phyloP scores from a whole-genome alignment of 2,888 invertebrate species.

The Bibio marci region DNA sequence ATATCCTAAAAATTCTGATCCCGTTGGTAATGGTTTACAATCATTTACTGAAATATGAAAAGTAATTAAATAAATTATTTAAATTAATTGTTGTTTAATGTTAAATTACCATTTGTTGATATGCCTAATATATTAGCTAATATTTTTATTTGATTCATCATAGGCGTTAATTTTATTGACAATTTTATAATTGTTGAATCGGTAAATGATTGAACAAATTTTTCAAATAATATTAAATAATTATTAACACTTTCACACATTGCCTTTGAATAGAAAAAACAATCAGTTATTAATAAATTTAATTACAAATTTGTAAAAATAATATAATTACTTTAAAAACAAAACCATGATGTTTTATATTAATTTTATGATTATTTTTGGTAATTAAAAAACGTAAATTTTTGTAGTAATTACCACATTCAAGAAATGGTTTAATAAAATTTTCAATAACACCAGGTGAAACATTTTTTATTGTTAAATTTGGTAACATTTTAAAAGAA shows the following conservation, averaged over 20 bases:
- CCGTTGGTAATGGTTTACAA: constrained; percentile 16
- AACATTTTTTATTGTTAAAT: constrained; percentile 32
- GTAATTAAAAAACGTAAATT: constrained; percentile 18
- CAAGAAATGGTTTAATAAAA: constrained; percentile 22
- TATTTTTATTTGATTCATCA: constrained; percentile 19
- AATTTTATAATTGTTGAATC: constrained; percentile 17
- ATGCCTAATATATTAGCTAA: constrained; percentile 19
- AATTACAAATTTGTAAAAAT: neutral
- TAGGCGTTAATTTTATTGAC: constrained; percentile 15
- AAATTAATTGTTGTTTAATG: too few species aligned
- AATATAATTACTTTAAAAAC: constrained; percentile 19
- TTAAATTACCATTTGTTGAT: constrained; percentile 17
- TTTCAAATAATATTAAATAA: constrained; percentile 41
- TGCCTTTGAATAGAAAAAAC: constrained; percentile 30
- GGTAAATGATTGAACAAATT: constrained; percentile 18
- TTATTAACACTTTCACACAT: constrained; percentile 40
- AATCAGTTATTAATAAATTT: neutral
- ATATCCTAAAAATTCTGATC: constrained; percentile 21
- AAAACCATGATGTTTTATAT: constrained; percentile 20
- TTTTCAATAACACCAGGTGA: constrained; percentile 30
- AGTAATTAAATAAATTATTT: too few species aligned
- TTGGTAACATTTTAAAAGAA: constrained; percentile 30
- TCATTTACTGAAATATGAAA: neutral
- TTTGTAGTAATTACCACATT: constrained; percentile 23
- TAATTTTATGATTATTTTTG: constrained; percentile 15